Percentiles rank a stretch among this genome's conserved stretches.
phyloP scores from a whole-genome alignment of 2,888 invertebrate genomes.

The Galerucella pusilla region DNA sequence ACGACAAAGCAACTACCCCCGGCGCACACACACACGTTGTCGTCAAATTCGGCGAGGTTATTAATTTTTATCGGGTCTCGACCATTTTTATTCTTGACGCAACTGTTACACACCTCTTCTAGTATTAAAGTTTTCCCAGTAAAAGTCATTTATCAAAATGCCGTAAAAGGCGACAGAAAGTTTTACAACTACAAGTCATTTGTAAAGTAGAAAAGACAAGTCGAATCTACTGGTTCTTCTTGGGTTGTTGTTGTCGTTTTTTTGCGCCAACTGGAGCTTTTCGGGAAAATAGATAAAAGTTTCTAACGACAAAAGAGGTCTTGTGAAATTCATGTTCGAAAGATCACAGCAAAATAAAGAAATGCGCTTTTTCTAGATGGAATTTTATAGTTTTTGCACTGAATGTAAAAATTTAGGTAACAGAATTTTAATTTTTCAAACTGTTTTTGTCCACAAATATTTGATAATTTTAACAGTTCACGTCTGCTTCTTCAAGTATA shows the following conservation, averaged over 20 bases:
- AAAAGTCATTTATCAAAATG: slow-evolving; percentile 44
- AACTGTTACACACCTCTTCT: slow-evolving; percentile 40
- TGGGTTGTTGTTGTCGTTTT: slow-evolving; percentile 25
- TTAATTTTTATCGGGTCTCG: slow-evolving; percentile 43
- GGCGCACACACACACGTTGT: slow-evolving; percentile 24
- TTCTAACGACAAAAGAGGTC: slow-evolving; percentile 10
- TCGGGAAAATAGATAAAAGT: slow-evolving; percentile 37
- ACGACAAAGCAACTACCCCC: slow-evolving; percentile 32
- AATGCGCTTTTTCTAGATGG: not conserved
- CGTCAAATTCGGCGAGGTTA: slow-evolving; percentile 43
- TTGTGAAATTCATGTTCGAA: not conserved
- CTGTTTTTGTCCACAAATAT: no score
- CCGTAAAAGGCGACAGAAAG: slow-evolving; percentile 36
- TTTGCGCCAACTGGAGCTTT: slow-evolving; percentile 13
- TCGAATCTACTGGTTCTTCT: slow-evolving; percentile 28
- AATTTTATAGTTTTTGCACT: no score
- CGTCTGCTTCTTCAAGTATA: no score
- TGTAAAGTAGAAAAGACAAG: slow-evolving; percentile 41
- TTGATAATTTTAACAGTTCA: no score
- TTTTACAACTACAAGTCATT: slow-evolving; percentile 43
- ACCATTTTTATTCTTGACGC: slow-evolving; percentile 39
- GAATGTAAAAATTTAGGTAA: no score
- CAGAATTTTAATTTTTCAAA: no score
- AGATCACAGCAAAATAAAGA: not conserved
- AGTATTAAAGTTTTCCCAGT: slow-evolving; percentile 43